A percentile compares a stretch with the other conserved stretches of the same genome.
phyloP scores from a whole-genome alignment of 2,113 vertebrate species.

The Turdus rufiventris region DNA sequence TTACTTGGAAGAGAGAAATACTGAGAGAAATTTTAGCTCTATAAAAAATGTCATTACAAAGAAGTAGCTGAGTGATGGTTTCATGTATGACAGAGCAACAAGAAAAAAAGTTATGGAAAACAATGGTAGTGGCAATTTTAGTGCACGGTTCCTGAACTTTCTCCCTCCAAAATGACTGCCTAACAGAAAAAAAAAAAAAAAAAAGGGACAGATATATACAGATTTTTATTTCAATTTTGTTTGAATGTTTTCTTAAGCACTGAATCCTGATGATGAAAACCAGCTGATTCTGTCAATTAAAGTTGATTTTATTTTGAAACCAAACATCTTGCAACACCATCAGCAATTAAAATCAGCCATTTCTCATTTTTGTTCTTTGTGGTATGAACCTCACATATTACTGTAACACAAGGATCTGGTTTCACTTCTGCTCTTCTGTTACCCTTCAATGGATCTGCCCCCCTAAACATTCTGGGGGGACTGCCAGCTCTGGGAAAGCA shows the following conservation, averaged over 20 bases:
- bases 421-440: not conserved
- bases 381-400: not conserved
- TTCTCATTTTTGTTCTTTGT: not conserved
- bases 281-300: not conserved
- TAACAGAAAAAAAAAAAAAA: not conserved
- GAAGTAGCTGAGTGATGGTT: not conserved
- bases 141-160: not conserved
- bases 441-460: not conserved
- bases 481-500: not conserved
- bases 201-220: not conserved
- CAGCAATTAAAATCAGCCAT: not conserved
- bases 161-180: not conserved
- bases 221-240: not conserved
- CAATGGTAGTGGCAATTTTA: not conserved
- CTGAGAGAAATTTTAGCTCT: not conserved
- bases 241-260: not conserved
- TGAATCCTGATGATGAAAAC: not conserved
- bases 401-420: not conserved
- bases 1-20: not conserved
- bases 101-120: not conserved
- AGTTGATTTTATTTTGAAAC: not conserved
- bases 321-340: not conserved
- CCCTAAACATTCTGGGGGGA: not conserved
- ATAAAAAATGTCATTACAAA: not conserved
- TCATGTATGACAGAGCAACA: not conserved